phyloP scores from a whole-genome alignment of 2,797 vertebrate genomes.

The Salmo trutta region DNA sequence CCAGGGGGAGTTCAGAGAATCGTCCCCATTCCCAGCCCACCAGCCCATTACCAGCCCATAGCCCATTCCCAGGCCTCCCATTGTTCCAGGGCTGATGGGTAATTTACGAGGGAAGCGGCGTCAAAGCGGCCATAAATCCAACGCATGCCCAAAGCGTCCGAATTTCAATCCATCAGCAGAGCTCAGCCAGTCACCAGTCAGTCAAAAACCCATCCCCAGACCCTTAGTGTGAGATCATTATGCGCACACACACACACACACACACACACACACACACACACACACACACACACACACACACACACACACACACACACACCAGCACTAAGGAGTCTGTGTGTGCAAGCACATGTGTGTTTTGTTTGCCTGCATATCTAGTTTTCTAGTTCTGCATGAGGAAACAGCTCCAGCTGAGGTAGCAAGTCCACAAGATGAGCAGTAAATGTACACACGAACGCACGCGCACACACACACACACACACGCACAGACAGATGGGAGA shows the following conservation, averaged over 20 bases:
- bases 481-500: neutral
- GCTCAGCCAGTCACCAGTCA: conserved; percentile 50
- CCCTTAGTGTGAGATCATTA: conserved; percentile 32
- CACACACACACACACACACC: conserved; percentile 7
- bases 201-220: conserved; percentile 37
- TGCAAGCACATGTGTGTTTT: conserved; percentile 9
- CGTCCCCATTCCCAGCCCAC: neutral
- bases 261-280: conserved; percentile 25
- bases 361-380: conserved; percentile 41
- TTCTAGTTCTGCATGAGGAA: conserved; percentile 52
- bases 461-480: neutral
- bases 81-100: conserved; percentile 22
- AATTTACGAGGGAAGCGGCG: conserved; percentile 55
- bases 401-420: conserved; percentile 55
- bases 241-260: conserved; percentile 2
- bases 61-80: neutral
- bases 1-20: conserved; percentile 46
- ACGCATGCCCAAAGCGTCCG: conserved; percentile 46
- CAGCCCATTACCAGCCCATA: no score
- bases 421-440: conserved; percentile 42
- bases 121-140: conserved; percentile 57
- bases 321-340: neutral
- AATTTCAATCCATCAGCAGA: conserved; percentile 57
- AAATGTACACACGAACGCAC: conserved; percentile 39
- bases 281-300: conserved; percentile 16